phyloP scores from a whole-genome alignment of 2,888 invertebrate genomes.

The Biston stratarius region DNA sequence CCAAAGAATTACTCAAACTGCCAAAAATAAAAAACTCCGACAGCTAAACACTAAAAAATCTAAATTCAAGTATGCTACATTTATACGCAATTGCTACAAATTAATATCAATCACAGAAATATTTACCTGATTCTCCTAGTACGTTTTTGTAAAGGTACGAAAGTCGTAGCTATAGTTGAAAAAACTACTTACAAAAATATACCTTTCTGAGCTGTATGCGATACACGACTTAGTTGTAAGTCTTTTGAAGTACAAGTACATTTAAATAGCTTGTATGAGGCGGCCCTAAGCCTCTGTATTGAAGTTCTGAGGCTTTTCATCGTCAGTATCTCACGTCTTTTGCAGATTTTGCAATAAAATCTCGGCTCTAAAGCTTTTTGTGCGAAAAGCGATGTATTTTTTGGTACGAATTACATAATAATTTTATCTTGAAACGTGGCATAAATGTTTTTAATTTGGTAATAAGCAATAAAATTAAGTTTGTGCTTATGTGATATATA shows the following conservation, averaged over 20 bases:
- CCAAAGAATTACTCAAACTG: too few species aligned
- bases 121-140: too few species aligned
- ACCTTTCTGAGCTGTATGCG: slow-evolving; percentile 1
- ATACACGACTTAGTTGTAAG: slow-evolving; percentile 5
- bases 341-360: slow-evolving; percentile 19
- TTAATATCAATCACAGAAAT: too few species aligned
- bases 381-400: not conserved
- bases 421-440: not conserved
- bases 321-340: slow-evolving; percentile 7
- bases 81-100: too few species aligned
- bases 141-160: too few species aligned
- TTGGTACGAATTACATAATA: not conserved
- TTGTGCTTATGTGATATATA: too few species aligned
- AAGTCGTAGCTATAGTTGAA: not conserved
- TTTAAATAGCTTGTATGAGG: slow-evolving; percentile 8
- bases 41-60: too few species aligned
- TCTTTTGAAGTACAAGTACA: not conserved
- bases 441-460: not conserved
- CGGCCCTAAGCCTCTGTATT: slow-evolving; percentile 14
- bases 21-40: too few species aligned
- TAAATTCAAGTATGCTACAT: too few species aligned
- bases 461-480: not conserved
- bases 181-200: not conserved
- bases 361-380: slow-evolving; percentile 13
- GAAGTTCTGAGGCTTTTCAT: slow-evolving; percentile 14